Conservation (phyloP, 2,113 vertebrate genomes). For the Poicephalus meyeri region DNA sequence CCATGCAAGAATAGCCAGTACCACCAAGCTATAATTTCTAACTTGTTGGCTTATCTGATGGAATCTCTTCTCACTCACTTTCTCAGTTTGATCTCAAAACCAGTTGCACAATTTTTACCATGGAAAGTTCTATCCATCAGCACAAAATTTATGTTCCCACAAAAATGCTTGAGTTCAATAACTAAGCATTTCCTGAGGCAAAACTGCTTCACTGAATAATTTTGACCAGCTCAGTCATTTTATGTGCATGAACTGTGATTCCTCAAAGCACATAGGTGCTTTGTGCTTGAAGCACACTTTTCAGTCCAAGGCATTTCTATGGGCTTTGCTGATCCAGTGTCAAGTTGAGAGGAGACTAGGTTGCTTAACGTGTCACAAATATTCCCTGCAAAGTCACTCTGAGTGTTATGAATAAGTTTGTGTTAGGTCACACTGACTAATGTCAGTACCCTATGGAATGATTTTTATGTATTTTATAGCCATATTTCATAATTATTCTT, state of each 20-base stretch:
- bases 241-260: background rate
- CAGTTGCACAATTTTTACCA: background rate
- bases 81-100: slow-evolving; percentile 1
- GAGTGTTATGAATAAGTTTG: background rate
- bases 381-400: background rate
- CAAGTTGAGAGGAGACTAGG: background rate
- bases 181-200: background rate
- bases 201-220: background rate
- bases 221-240: background rate
- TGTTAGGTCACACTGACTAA: background rate
- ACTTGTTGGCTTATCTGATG: background rate
- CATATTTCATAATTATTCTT: background rate
- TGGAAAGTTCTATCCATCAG: background rate
- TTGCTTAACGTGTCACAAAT: slow-evolving; percentile 7
- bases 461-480: background rate
- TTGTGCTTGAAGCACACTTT: background rate
- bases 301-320: background rate
- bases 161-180: background rate
- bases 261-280: rapidly evolving
- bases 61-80: background rate
- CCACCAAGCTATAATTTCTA: background rate
- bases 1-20: background rate
- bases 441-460: rapidly evolving
- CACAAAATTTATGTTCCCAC: background rate
- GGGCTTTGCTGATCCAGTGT: background rate